phyloP scores from a whole-genome alignment of 1,140 invertebrate species.

The Acromyrmex charruanus region DNA sequence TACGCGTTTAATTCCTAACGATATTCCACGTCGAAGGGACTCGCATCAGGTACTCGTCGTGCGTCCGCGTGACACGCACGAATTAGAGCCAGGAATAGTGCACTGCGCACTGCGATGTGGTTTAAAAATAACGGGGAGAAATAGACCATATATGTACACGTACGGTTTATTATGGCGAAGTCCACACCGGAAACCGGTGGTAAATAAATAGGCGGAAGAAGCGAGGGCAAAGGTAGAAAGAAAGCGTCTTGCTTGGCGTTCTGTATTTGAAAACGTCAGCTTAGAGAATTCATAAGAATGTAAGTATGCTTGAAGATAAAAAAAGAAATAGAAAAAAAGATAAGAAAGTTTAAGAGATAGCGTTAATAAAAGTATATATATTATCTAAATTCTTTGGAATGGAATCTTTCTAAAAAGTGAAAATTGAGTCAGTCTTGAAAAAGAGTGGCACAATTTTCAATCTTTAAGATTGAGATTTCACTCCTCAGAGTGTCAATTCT shows the following conservation, averaged over 20 bases:
- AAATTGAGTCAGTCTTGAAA: too few species aligned
- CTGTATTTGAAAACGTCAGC: not conserved
- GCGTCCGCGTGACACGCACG: constrained; percentile 20
- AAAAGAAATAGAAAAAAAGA: not conserved
- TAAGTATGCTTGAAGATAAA: not conserved
- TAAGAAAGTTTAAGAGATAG: not conserved
- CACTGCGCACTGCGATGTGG: not conserved
- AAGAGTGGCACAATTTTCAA: too few species aligned
- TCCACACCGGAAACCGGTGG: constrained; percentile 42
- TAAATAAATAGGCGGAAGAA: constrained; percentile 56
- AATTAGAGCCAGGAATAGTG: constrained; percentile 54
- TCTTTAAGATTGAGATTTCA: too few species aligned
- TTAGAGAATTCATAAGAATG: not conserved
- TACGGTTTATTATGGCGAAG: constrained; percentile 36
- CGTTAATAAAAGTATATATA: not conserved
- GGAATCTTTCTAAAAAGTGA: too few species aligned
- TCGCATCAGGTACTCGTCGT: constrained; percentile 14
- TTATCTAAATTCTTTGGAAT: too few species aligned
- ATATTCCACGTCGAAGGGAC: constrained; percentile 25
- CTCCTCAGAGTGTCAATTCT: too few species aligned
- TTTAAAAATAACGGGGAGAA: constrained; percentile 48
- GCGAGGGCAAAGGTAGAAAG: constrained; percentile 34
- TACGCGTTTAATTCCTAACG: not conserved
- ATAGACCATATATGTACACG: constrained; percentile 50
- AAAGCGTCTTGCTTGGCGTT: not conserved